phyloP scores from a whole-genome alignment of 2,888 invertebrate species.

The Pristionchus mayeri region DNA sequence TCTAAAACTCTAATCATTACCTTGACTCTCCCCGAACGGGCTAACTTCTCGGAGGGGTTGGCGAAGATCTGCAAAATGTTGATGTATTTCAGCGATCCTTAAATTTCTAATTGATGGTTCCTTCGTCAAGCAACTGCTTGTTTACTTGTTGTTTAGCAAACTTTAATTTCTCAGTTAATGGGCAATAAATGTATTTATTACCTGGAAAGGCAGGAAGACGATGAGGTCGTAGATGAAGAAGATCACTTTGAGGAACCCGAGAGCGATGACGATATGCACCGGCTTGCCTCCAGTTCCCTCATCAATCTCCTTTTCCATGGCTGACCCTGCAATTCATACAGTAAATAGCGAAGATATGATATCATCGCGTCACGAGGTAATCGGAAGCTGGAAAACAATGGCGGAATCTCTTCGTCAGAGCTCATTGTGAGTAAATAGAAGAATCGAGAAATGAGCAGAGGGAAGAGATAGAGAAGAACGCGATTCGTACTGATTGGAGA shows the following conservation, averaged over 20 bases:
- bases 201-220: constrained; percentile 71
- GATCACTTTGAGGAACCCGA: constrained; percentile 60
- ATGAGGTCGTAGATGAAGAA: constrained; percentile 73
- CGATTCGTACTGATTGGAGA: not conserved
- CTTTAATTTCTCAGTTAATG: not conserved
- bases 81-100: no score
- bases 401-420: not conserved
- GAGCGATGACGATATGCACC: constrained; percentile 8
- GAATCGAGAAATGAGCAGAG: not conserved
- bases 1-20: no score
- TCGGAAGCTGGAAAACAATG: no score
- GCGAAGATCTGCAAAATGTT: constrained; percentile 67
- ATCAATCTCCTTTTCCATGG: constrained; percentile 51
- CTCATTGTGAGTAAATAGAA: constrained; percentile 11
- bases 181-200: not conserved
- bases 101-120: no score
- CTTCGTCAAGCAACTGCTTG: no score
- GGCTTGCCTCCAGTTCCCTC: constrained; percentile 38
- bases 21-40: constrained; percentile 67
- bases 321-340: not conserved
- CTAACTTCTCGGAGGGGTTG: constrained; percentile 71
- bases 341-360: not conserved
- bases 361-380: not conserved
- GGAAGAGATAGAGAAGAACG: not conserved
- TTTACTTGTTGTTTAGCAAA: no score